phyloP scores from a whole-genome alignment of 2,113 vertebrate genomes.

The Sus scrofa region T2T-Sscrofa CM000826.6:97632001-97632500 shows the following conservation, averaged over 20 bases:
- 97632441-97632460: too few species aligned
- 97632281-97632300: slow-evolving; percentile 29
- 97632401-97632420: neutral
- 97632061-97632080: slow-evolving; percentile 1
- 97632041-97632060: neutral
- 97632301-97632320: neutral
- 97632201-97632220: slow-evolving; percentile 11
- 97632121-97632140: slow-evolving; percentile 15
- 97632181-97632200: slow-evolving; percentile 39
- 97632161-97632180: slow-evolving; percentile 40
- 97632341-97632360: neutral
- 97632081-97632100: slow-evolving; percentile 45
- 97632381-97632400: slow-evolving; percentile 34
- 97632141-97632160: neutral
- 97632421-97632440: too few species aligned
- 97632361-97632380: slow-evolving; percentile 17
- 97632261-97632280: neutral
- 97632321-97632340: neutral
- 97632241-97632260: neutral
- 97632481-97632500: too few species aligned
- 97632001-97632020: too few species aligned
- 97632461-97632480: too few species aligned
- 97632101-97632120: slow-evolving; percentile 51
- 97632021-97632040: too few species aligned
- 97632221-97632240: slow-evolving; percentile 19